Base-by-base conservation (phyloP, 2,113 vertebrate species). In the Perca fluviatilis region DNA sequence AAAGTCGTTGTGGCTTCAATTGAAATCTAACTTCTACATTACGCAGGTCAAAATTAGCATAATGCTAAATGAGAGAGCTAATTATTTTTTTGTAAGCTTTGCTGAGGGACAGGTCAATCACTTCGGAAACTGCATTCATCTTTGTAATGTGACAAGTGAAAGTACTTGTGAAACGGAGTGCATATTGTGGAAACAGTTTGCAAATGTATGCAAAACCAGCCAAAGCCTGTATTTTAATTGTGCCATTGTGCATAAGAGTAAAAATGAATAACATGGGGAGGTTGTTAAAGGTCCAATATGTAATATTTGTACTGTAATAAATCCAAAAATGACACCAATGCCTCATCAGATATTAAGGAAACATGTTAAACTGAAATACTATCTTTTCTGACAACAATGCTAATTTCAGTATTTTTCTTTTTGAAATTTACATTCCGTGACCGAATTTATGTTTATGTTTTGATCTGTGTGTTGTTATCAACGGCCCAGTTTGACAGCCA, bases 141-240 rank as follows among this genome's bases (percentile, higher is more conserved):
- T 57, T 16, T 36, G 12, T 25, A 27, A 51, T 73, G 19, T 70
- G 63, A 43, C 30, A 18, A 56, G 18, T 63, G 21, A 83, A n/a
- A 47, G 47, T 30, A 61, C n/a, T 19, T n/a, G 57, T 56, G 51
- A 21, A 77, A 77, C 25, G 57, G 70, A 60, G n/a, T 67, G 57
- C 23, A 13, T 70, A 10, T 67, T 62, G n/a, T 73, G 47, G 15
- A 46, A 60, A 33, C 50, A 69, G 4, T 54, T 58, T 51, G 16
- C 15, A 70, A 80, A 57, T 3, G 12, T 7, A 15, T 8, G n/a
- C 16, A 61, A 67, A 65, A 74, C 18, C 69, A 75, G 43, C 63
- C 47, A 79, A 85, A 74, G 50, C 43, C 70, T 64, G 50, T 73
- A 84, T 72, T 61, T 79, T 15, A 64, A 57, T n/a, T 33, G 21